Evolutionary conservation across 2,113 vertebrate species (phyloP).

Genomic region (Melospiza georgiana): DNA sequence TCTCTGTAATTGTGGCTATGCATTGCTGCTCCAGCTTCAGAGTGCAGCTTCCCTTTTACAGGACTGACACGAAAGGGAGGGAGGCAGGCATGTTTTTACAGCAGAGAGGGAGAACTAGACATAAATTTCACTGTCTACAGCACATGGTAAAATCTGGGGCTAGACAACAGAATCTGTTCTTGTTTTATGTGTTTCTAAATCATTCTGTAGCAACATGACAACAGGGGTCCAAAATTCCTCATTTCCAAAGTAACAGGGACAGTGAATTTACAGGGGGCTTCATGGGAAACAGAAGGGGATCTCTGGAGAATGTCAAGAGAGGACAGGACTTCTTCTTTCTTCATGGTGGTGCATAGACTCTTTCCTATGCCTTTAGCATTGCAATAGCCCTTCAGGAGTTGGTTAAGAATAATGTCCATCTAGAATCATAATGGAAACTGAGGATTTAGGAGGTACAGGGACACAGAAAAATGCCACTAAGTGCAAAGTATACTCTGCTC

Average conservation of each 20-base stretch:
- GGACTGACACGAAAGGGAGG: not conserved
- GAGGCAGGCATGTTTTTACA: not conserved
- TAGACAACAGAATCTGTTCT: not conserved
- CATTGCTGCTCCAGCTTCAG: not conserved
- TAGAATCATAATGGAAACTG: not conserved
- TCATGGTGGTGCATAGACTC: not conserved
- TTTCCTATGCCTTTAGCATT: not conserved
- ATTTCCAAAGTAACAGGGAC: not conserved
- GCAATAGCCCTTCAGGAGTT: not conserved
- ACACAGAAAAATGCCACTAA: not conserved
- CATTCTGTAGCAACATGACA: not conserved
- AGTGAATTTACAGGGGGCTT: not conserved
- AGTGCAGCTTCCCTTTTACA: not conserved
- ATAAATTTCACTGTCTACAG: not conserved
- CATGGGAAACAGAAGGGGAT: not conserved
- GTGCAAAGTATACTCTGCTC: not conserved
- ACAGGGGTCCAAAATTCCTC: not conserved
- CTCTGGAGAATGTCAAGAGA: not conserved
- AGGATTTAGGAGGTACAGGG: not conserved
- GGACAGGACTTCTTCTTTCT: not conserved
- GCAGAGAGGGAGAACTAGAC: not conserved
- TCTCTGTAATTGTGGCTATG: not conserved
- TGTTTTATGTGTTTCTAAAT: conserved; percentile 2
- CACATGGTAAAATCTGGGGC: not conserved
- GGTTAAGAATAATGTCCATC: not conserved